These are phyloP conservation scores for Brachyptera putata DNA, from an alignment of 2,888 invertebrate species.

Conservation along the genomic window DNA sequence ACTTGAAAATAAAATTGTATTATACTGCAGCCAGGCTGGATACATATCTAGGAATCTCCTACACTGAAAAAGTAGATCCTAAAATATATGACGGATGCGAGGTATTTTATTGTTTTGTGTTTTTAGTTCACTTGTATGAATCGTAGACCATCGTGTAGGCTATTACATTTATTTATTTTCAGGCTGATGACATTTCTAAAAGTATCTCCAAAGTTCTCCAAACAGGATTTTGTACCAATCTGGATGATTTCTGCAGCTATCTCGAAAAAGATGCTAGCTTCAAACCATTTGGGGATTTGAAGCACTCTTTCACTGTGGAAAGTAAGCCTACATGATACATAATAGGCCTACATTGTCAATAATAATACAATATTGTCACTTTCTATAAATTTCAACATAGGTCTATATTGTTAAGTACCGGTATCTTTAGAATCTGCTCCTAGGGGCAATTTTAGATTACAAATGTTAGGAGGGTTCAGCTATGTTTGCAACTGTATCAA, in stretches of 20 bases:
- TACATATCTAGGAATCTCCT: slow-evolving; percentile 74
- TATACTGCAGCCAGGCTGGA: slow-evolving; percentile 78
- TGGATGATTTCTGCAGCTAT: slow-evolving; percentile 66
- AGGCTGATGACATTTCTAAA: slow-evolving; percentile 70
- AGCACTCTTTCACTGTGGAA: slow-evolving; percentile 52
- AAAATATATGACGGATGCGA: slow-evolving; percentile 44
- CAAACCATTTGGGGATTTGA: slow-evolving; percentile 67
- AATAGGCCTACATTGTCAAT: no score
- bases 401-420: no score
- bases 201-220: slow-evolving; percentile 65
- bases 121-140: neutral
- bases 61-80: slow-evolving; percentile 59
- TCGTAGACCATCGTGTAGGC: neutral
- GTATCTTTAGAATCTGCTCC: no score
- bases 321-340: no score
- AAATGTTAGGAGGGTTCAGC: no score
- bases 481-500: no score
- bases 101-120: no score
- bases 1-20: slow-evolving; percentile 70
- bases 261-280: slow-evolving; percentile 71
- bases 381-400: no score
- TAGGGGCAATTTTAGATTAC: no score
- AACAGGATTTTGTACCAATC: slow-evolving; percentile 63
- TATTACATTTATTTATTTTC: no score
- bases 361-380: no score